Evolutionary conservation across 1,140 invertebrate species (phyloP).

Genomic region (Apis dorsata): DNA sequence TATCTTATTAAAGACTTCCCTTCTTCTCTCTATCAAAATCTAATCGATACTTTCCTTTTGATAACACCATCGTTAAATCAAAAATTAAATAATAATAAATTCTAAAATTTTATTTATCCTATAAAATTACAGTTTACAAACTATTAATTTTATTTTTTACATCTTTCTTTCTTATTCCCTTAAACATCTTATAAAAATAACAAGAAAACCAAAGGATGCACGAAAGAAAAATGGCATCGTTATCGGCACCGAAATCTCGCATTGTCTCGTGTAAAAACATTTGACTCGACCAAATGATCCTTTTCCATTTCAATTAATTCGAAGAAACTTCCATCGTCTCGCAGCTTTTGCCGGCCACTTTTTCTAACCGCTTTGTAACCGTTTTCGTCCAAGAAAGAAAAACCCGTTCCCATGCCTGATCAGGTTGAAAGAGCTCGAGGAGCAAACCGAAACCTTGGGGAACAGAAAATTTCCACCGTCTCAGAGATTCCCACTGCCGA

Average conservation of each 20-base stretch:
- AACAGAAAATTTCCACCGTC: slow-evolving; percentile 48
- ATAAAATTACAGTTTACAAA: too few species aligned
- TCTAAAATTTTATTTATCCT: too few species aligned
- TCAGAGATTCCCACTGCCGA: slow-evolving; percentile 48
- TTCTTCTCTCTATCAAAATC: too few species aligned
- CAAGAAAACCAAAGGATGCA: not conserved
- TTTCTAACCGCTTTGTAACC: slow-evolving; percentile 49
- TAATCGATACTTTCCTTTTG: too few species aligned
- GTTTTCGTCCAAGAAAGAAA: slow-evolving; percentile 51
- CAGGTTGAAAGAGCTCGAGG: slow-evolving; percentile 46
- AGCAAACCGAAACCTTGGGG: slow-evolving; percentile 53
- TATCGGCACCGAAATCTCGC: not conserved
- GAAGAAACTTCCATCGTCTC: slow-evolving; percentile 4
- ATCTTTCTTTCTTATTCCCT: too few species aligned
- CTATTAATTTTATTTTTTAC: too few species aligned
- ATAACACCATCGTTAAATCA: too few species aligned
- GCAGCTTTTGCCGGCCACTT: slow-evolving; percentile 33
- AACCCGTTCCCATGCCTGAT: slow-evolving; percentile 57
- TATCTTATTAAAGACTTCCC: too few species aligned
- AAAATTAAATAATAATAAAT: too few species aligned
- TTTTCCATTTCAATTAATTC: slow-evolving; percentile 36
- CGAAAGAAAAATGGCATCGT: not conserved
- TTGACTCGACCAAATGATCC: not conserved
- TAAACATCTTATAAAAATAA: too few species aligned
- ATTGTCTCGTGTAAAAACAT: slow-evolving; percentile 11